Evolutionary conservation across 2,797 vertebrate species (phyloP).

Genomic region (Chrosomus eos): DNA sequence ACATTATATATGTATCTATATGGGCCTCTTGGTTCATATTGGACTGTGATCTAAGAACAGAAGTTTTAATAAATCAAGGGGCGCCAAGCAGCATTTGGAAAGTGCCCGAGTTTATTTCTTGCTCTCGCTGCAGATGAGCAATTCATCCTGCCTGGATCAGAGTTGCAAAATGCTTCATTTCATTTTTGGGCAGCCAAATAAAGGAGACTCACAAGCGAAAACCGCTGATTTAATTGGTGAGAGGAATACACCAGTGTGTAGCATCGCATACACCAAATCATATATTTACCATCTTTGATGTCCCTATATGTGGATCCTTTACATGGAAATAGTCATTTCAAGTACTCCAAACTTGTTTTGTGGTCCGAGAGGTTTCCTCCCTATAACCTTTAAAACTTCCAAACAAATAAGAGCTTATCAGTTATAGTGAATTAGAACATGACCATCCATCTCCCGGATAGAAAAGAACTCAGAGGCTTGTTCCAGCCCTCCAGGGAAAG

Average conservation of each 20-base stretch:
- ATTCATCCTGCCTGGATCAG: conserved; percentile 73
- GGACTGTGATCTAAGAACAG: conserved; percentile 41
- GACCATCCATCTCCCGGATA: conserved; percentile 59
- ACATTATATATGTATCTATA: conserved; percentile 41
- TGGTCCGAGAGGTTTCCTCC: conserved; percentile 37
- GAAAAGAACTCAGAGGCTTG: conserved; percentile 56
- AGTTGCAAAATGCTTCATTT: conserved; percentile 74
- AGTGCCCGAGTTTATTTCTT: conserved; percentile 61
- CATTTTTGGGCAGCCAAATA: conserved; percentile 70
- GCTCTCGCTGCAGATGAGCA: conserved; percentile 72
- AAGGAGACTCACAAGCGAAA: conserved; percentile 72
- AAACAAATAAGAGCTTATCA: conserved; percentile 58
- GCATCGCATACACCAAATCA: background rate
- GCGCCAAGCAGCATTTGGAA: conserved; percentile 44
- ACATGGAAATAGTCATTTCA: conserved; percentile 16
- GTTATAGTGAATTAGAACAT: conserved; percentile 55
- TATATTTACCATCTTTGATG: background rate
- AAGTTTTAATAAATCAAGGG: conserved; percentile 49
- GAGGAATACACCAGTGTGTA: background rate
- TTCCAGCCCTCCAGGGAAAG: conserved; percentile 56
- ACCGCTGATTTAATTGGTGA: conserved; percentile 1
- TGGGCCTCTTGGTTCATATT: conserved; percentile 38
- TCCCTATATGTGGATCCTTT: background rate
- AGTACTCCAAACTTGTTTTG: background rate
- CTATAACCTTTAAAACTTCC: conserved; percentile 41